A percentile compares a stretch with the other conserved stretches of the same genome.
Evolutionary conservation across 1,140 invertebrate species (phyloP).

Genomic region (Nephila pilipes): DNA sequence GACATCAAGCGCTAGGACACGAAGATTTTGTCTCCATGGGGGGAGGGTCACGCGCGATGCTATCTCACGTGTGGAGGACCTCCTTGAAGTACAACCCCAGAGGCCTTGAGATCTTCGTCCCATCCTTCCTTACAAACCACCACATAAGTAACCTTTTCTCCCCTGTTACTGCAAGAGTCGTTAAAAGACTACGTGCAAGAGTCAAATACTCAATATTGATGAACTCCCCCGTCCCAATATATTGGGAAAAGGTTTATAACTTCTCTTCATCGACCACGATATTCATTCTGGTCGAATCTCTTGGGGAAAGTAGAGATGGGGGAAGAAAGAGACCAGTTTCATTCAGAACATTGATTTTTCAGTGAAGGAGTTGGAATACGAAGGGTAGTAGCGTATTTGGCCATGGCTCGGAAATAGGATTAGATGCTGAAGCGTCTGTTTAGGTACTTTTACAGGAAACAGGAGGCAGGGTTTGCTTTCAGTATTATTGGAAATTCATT

Average conservation of each 20-base stretch:
- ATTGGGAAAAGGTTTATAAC: constrained; percentile 72
- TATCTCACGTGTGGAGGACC: not conserved
- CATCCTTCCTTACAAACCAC: not conserved
- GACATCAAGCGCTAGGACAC: not conserved
- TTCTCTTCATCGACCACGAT: constrained; percentile 55
- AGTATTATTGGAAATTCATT: constrained; percentile 18
- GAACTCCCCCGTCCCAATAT: constrained; percentile 51
- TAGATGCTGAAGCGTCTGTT: not conserved
- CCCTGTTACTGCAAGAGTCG: not conserved
- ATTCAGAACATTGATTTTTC: constrained; percentile 66
- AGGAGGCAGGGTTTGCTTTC: not conserved
- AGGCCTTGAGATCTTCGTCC: not conserved
- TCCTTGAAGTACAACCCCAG: constrained; percentile 1
- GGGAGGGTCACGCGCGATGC: not conserved
- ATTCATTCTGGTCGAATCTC: constrained; percentile 50
- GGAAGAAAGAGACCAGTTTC: constrained; percentile 26
- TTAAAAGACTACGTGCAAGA: constrained; percentile 48
- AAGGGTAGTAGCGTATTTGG: not conserved
- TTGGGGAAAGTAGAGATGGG: not conserved
- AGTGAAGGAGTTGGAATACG: not conserved
- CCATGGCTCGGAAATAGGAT: not conserved
- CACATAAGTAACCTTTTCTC: constrained; percentile 40
- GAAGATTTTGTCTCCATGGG: not conserved
- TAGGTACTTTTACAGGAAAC: not conserved
- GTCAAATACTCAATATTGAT: constrained; percentile 68